Percentiles rank a stretch among this genome's conserved stretches.
These are phyloP conservation scores for Furcifer pardalis DNA, from an alignment of 2,797 vertebrate species.

Conservation along the genomic window DNA sequence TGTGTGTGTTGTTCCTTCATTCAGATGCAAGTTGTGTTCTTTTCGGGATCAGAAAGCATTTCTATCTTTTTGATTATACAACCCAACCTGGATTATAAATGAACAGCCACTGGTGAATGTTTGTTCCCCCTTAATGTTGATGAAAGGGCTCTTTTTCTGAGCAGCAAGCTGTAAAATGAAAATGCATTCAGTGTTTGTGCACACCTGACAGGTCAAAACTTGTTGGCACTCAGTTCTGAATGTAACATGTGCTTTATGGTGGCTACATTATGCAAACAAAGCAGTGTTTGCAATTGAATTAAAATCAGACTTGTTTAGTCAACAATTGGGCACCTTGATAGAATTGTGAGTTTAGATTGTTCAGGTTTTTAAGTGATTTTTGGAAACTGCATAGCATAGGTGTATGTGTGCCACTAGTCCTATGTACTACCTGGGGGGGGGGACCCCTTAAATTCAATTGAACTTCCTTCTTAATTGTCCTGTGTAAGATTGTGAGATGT, in stretches of 20 bases:
- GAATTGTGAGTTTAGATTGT: rapidly evolving
- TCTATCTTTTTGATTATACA: not conserved
- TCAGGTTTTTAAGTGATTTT: not conserved
- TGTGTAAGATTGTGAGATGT: not conserved
- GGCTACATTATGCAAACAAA: not conserved
- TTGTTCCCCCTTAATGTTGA: slow-evolving; percentile 4
- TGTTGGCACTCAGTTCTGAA: rapidly evolving
- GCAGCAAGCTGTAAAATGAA: not conserved
- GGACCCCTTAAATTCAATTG: not conserved
- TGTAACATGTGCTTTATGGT: no score
- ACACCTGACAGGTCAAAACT: not conserved
- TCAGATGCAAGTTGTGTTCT: not conserved
- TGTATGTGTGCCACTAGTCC: not conserved
- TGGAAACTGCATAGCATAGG: not conserved
- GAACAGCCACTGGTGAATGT: not conserved
- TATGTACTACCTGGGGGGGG: not conserved
- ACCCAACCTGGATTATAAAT: slow-evolving; percentile 12
- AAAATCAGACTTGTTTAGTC: slow-evolving; percentile 13
- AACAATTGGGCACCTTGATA: not conserved
- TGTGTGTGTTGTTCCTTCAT: not conserved
- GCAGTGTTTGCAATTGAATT: not conserved
- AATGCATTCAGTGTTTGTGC: not conserved
- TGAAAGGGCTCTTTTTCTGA: not conserved
- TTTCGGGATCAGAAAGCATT: not conserved
- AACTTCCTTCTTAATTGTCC: not conserved